Base-by-base conservation (phyloP, 2,888 invertebrate species). In the Hymenopus coronatus region DNA sequence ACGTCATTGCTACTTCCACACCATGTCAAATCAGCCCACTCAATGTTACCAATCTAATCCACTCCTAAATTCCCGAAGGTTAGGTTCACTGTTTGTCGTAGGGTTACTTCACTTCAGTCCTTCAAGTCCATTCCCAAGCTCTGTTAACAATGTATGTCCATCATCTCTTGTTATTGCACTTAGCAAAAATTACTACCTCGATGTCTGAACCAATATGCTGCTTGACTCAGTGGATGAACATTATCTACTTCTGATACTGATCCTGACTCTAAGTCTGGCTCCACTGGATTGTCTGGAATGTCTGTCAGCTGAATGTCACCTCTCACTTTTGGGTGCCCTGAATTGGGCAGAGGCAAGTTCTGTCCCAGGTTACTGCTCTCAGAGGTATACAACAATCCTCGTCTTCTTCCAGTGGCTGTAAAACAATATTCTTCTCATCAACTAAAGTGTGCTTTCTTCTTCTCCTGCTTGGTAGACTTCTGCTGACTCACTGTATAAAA, bases 191-290 rank as follows among this genome's bases (percentile, higher is more conserved):
- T 85, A 88, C 84, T 88, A 88, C 89, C 89, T 89, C 88, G 84
- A 25, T 54, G 83, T 30, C 85, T 87, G 81, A 84, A 85, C 90
- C 90, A 90, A 89, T 89, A 90, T 33, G 90, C 90, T 85, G 90
- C 89, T 88, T 89, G 89, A 88, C 88, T 90, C 89, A 90, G 87
- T 54, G 90, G 90, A 85, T 90, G 90, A 82, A 90, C 86, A 83
- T 54, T 89, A 83, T 85, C 84, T 82, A 40, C 28, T 28, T 30
- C 82, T 28, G 28, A 28, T 30, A 83, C n/a, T 33, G n/a, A 54
- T 27, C 83, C 87, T n/a, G 87, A 87, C 25, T 83, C 88, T n/a
- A 27, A 88, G 14, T 85, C 82, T 33, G 83, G 83, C 82, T 83
- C 89, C 30, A 70, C 83, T 82, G 40, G 86, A 33, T 33, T 83